Evolutionary conservation across 2,888 invertebrate species (phyloP).

Genomic region (Drosophila borealis): DNA sequence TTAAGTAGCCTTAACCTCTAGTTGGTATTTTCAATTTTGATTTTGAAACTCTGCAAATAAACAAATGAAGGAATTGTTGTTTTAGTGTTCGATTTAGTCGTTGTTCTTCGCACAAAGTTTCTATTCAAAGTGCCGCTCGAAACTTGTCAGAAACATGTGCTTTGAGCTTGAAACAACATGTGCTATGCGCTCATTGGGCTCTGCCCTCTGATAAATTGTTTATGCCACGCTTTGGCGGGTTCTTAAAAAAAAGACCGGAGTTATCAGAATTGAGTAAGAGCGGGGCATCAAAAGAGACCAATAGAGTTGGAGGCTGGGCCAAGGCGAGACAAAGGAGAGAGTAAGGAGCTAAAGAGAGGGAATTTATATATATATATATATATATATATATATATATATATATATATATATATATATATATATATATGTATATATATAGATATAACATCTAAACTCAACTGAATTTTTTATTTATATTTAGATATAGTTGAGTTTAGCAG

Average conservation of each 20-base stretch:
- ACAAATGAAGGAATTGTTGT: slow-evolving; percentile 20
- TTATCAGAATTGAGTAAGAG: neutral
- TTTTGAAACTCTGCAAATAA: slow-evolving; percentile 83
- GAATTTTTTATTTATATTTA: too few species aligned
- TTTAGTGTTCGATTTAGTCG: slow-evolving; percentile 21
- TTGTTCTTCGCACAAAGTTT: slow-evolving; percentile 32
- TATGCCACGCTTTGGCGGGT: slow-evolving; percentile 58
- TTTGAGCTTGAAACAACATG: slow-evolving; percentile 30
- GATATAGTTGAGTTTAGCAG: too few species aligned
- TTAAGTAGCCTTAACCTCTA: slow-evolving; percentile 80
- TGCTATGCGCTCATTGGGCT: slow-evolving; percentile 28
- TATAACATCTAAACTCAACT: too few species aligned
- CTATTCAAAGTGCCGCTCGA: slow-evolving; percentile 45
- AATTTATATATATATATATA: too few species aligned
- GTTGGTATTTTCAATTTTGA: slow-evolving; percentile 83
- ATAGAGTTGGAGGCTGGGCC: neutral
- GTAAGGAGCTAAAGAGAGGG: neutral
- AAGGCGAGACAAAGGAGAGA: neutral
- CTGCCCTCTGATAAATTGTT: slow-evolving; percentile 59
- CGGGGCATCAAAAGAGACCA: neutral
- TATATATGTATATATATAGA: too few species aligned
- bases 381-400: too few species aligned
- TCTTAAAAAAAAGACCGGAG: slow-evolving; percentile 32
- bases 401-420: too few species aligned
- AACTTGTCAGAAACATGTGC: slow-evolving; percentile 15